Evolutionary conservation across 1,140 invertebrate species (phyloP).

Genomic region (Nylanderia fulva): DNA sequence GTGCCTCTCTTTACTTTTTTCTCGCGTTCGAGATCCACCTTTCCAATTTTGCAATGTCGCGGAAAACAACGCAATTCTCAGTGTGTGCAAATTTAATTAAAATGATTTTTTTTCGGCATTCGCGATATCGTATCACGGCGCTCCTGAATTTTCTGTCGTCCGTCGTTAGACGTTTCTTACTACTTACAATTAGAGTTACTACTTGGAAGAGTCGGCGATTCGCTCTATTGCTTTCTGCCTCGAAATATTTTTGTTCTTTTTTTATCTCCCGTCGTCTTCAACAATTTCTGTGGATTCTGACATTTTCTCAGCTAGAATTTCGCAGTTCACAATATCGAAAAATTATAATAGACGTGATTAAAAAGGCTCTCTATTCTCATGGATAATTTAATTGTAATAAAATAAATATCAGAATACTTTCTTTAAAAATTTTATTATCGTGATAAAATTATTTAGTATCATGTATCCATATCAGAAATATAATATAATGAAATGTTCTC

Average conservation of each 20-base stretch:
- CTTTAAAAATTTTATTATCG: background rate
- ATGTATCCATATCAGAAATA: background rate
- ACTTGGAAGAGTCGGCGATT: background rate
- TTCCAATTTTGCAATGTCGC: conserved; percentile 28
- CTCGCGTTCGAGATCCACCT: conserved; percentile 2
- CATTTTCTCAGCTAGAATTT: background rate
- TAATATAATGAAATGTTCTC: background rate
- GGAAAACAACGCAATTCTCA: conserved; percentile 21
- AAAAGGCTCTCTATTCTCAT: background rate
- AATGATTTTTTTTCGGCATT: conserved; percentile 23
- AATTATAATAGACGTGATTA: background rate
- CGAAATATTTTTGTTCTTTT: background rate
- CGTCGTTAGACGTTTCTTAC: conserved; percentile 2
- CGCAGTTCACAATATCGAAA: background rate
- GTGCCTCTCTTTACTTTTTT: background rate
- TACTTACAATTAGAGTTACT: too few relatives aligned
- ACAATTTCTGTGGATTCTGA: background rate
- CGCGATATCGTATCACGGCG: conserved; percentile 8
- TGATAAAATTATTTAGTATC: background rate
- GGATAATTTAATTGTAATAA: background rate
- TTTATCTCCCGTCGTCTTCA: background rate
- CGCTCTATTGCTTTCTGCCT: background rate
- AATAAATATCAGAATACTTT: background rate
- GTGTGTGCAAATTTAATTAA: conserved; percentile 36
- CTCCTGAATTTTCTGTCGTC: conserved; percentile 11